Conservation (phyloP, 2,888 invertebrate species). For the Gastracanthus pulcherrimus region DNA sequence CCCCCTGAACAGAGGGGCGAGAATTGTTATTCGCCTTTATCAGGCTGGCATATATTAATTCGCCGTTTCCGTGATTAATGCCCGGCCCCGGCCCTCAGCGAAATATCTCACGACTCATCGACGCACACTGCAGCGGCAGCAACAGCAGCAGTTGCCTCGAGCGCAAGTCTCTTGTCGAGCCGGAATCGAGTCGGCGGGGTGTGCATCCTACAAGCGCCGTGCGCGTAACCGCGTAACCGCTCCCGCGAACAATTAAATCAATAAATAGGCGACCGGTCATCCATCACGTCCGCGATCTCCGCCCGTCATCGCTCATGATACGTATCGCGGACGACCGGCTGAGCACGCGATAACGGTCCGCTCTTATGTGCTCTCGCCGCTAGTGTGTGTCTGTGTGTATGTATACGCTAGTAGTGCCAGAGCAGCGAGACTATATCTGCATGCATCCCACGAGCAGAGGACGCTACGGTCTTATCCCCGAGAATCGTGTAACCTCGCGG, state of each 20-base stretch:
- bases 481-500: neutral
- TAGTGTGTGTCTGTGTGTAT: neutral
- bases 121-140: neutral
- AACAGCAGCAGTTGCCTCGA: neutral
- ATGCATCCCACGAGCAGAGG: neutral
- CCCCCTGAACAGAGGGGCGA: constrained; percentile 19
- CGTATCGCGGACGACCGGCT: constrained; percentile 27
- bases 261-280: constrained; percentile 44
- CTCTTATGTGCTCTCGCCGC: too few species aligned
- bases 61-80: constrained; percentile 50
- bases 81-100: neutral
- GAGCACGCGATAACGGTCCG: constrained; percentile 26
- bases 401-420: too few species aligned
- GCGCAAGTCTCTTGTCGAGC: too few species aligned
- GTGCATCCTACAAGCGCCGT: neutral
- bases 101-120: neutral
- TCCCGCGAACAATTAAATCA: constrained; percentile 50
- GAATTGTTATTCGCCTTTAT: constrained; percentile 52
- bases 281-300: constrained; percentile 33
- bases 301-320: constrained; percentile 53
- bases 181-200: neutral
- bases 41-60: constrained; percentile 52
- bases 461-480: too few species aligned
- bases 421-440: too few species aligned
- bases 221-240: neutral